phyloP scores from a whole-genome alignment of 2,888 invertebrate species.

The Amphipoea lucens region DNA sequence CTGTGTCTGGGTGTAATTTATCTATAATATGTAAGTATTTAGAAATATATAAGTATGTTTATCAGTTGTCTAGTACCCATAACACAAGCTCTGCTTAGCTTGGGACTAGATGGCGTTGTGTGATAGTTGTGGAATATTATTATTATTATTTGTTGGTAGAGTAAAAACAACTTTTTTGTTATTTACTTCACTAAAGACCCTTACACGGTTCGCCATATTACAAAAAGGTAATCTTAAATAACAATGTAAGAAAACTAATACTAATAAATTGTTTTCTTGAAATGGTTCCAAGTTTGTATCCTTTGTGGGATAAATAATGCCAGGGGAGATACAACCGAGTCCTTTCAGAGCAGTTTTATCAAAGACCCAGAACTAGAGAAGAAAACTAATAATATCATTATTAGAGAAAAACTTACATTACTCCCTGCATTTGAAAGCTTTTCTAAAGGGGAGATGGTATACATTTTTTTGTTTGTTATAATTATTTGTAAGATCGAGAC shows the following conservation, averaged over 20 bases:
- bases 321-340: conserved; percentile 39
- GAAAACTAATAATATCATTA: conserved; percentile 49
- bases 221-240: conserved; percentile 27
- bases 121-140: too few relatives aligned
- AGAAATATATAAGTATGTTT: too few relatives aligned
- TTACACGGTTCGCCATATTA: neutral
- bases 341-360: conserved; percentile 41
- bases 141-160: too few relatives aligned
- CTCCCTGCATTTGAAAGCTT: conserved; percentile 19
- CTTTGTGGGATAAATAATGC: conserved; percentile 57
- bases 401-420: conserved; percentile 30
- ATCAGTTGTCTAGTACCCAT: too few relatives aligned
- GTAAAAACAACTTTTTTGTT: neutral
- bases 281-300: conserved; percentile 46
- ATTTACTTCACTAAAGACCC: neutral
- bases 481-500: neutral
- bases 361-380: conserved; percentile 44
- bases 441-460: neutral
- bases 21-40: too few relatives aligned
- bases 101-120: too few relatives aligned
- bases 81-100: too few relatives aligned
- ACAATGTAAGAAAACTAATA: conserved; percentile 28
- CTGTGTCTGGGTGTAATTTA: too few relatives aligned
- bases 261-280: conserved; percentile 32
- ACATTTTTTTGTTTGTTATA: neutral